These are phyloP conservation scores for Branchellion lobata DNA, from an alignment of 2,888 invertebrate genomes.

Conservation along the genomic window DNA sequence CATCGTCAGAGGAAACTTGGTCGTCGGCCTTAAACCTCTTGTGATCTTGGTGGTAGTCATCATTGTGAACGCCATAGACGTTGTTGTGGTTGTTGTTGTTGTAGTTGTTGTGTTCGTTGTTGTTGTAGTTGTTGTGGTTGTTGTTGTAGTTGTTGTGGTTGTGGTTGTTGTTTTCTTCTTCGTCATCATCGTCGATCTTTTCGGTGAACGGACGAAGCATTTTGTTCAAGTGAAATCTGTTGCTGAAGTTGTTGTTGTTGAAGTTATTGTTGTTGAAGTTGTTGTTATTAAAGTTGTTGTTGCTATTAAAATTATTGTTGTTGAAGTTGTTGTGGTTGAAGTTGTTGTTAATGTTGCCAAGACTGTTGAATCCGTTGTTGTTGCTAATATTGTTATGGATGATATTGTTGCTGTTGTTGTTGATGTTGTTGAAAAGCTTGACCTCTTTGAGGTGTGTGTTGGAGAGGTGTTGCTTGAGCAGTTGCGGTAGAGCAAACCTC, in stretches of 20 bases:
- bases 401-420: not conserved
- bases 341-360: not conserved
- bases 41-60: not conserved
- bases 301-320: not conserved
- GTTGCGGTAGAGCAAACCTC: slow-evolving; percentile 56
- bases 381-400: no score
- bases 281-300: not conserved
- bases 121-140: not conserved
- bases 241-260: no score
- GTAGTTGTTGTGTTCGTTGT: not conserved
- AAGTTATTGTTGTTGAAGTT: not conserved
- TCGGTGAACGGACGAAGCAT: no score
- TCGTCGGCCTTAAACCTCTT: not conserved
- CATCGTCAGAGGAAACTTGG: not conserved
- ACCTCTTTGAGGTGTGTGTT: slow-evolving; percentile 55
- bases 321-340: not conserved
- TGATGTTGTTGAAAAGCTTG: slow-evolving; percentile 7
- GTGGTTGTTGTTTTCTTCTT: not conserved
- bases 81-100: not conserved
- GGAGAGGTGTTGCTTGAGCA: slow-evolving; percentile 60
- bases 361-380: not conserved
- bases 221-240: no score
- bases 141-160: not conserved
- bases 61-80: no score
- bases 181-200: not conserved